phyloP scores from a whole-genome alignment of 2,113 vertebrate genomes.

The Machaerirhynchus nigripectus region DNA sequence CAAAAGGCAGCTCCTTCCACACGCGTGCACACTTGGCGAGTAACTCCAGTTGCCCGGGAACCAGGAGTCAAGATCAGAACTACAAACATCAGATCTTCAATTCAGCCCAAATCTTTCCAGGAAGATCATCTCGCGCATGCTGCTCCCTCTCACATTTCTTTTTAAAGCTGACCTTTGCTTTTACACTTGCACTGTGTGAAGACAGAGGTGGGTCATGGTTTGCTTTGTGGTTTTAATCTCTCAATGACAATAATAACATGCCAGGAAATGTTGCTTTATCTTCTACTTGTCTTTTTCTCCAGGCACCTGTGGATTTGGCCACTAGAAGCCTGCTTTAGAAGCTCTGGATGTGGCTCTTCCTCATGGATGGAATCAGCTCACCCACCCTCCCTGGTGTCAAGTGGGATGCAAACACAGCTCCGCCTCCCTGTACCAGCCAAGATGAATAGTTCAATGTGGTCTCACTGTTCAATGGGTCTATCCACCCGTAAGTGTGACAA shows the following conservation, averaged over 20 bases:
- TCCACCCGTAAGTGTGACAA: neutral
- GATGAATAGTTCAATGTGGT: neutral
- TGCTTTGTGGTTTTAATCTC: neutral
- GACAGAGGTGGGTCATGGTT: neutral
- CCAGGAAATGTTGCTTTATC: neutral
- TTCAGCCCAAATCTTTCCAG: neutral
- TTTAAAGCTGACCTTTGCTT: neutral
- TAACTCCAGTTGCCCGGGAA: neutral
- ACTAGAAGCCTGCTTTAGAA: neutral
- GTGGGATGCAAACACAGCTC: neutral
- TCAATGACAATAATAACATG: neutral
- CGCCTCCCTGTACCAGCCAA: neutral
- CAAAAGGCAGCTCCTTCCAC: neutral
- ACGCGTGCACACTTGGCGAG: fast-evolving
- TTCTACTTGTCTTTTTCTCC: neutral
- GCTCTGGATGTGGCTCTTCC: fast-evolving
- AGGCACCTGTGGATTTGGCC: neutral
- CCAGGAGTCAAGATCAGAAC: neutral
- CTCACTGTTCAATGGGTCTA: neutral
- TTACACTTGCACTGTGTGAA: neutral
- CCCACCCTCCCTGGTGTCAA: neutral
- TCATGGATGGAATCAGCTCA: neutral
- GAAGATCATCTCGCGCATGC: neutral
- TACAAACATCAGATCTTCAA: neutral
- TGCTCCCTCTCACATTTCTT: neutral